Evolutionary conservation across 2,888 invertebrate species (phyloP).

Genomic region (Drosophila suboccidentalis): DNA sequence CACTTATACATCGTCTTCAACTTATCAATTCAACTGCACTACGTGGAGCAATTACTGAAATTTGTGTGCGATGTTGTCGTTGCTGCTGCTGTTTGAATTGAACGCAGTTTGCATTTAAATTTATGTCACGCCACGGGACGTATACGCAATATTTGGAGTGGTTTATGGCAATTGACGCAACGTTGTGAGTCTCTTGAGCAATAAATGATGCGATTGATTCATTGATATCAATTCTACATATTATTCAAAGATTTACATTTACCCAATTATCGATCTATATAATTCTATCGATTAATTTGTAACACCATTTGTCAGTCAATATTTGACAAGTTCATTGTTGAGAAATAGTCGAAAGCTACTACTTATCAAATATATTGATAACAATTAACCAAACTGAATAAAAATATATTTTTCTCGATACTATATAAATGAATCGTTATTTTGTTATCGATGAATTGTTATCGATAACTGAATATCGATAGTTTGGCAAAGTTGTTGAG

Average conservation of each 20-base stretch:
- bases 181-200: conserved; percentile 7
- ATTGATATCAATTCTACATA: background rate
- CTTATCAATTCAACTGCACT: conserved; percentile 54
- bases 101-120: conserved; percentile 30
- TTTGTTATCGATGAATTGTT: too few relatives aligned
- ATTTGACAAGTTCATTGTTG: background rate
- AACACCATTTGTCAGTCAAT: background rate
- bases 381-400: background rate
- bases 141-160: conserved; percentile 27
- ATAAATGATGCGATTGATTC: conserved; percentile 1
- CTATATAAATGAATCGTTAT: too few relatives aligned
- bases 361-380: background rate
- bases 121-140: conserved; percentile 19
- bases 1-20: conserved; percentile 38
- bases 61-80: conserved; percentile 8
- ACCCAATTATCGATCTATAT: background rate
- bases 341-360: background rate
- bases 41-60: conserved; percentile 48
- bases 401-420: too few relatives aligned
- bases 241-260: background rate
- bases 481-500: too few relatives aligned
- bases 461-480: too few relatives aligned
- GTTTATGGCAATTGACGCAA: conserved; percentile 29
- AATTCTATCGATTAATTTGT: background rate
- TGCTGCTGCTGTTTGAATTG: conserved; percentile 9